Evolutionary conservation across 2,113 vertebrate species (phyloP).

Genomic region (Choloepus hoffmanni): DNA sequence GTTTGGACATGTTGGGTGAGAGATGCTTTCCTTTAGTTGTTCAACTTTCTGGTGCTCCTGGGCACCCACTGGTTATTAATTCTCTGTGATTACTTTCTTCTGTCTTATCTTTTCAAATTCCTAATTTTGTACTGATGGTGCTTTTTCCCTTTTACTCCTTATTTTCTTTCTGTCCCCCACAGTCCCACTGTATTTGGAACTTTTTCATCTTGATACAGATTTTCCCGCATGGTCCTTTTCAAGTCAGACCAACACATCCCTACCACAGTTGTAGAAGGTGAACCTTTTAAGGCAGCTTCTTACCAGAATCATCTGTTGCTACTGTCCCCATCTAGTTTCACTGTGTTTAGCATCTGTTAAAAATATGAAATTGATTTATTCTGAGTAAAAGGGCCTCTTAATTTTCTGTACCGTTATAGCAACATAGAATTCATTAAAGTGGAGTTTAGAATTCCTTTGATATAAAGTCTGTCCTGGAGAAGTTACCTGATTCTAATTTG

Average conservation of each 20-base stretch:
- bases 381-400: slow-evolving; percentile 20
- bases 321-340: background rate
- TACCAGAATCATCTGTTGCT: background rate
- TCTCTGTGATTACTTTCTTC: background rate
- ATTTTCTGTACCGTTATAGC: background rate
- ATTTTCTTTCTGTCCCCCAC: background rate
- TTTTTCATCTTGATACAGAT: background rate
- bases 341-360: slow-evolving; percentile 19
- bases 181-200: background rate
- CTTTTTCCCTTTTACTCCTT: background rate
- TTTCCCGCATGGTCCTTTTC: background rate
- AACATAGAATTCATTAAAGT: slow-evolving; percentile 25
- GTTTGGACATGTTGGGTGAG: no score
- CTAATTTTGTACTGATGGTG: background rate
- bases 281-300: background rate
- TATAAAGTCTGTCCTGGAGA: background rate
- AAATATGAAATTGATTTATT: background rate
- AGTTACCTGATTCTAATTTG: slow-evolving; percentile 14
- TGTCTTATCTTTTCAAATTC: background rate
- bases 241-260: background rate
- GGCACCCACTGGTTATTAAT: background rate
- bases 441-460: slow-evolving; percentile 10
- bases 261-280: background rate
- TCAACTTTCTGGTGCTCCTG: background rate
- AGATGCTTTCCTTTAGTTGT: background rate